These are phyloP conservation scores for Leguminivora glycinivorella DNA, from an alignment of 1,140 invertebrate species.

Conservation along the genomic window DNA sequence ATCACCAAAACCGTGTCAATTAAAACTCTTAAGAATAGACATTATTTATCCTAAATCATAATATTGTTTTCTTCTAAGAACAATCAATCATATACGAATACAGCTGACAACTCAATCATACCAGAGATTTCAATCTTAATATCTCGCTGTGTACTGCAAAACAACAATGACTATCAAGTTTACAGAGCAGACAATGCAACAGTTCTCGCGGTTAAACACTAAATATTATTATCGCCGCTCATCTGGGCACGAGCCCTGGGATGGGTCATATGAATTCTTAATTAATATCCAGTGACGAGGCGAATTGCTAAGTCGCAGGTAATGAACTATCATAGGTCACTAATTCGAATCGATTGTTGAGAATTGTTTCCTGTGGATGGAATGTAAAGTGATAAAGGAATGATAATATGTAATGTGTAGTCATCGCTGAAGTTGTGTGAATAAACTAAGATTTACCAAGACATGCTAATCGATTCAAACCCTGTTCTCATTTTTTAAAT, in stretches of 20 bases:
- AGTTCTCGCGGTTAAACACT: slow-evolving; percentile 46
- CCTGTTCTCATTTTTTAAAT: too few relatives aligned
- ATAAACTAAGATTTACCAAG: background rate
- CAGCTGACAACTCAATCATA: slow-evolving; percentile 58
- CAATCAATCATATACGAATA: slow-evolving; percentile 59
- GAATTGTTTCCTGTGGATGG: slow-evolving; percentile 19
- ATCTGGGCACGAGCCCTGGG: slow-evolving; percentile 46
- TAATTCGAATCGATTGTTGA: slow-evolving; percentile 57
- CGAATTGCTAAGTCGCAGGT: slow-evolving; percentile 42
- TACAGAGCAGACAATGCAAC: slow-evolving; percentile 49
- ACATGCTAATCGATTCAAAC: too few relatives aligned
- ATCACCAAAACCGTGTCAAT: slow-evolving; percentile 61
- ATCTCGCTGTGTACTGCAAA: slow-evolving; percentile 57
- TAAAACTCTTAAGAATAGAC: slow-evolving; percentile 63
- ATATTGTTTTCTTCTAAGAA: slow-evolving; percentile 59
- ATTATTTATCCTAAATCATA: slow-evolving; percentile 60
- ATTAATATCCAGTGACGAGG: slow-evolving; percentile 67
- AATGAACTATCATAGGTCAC: slow-evolving; percentile 36
- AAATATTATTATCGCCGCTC: slow-evolving; percentile 50
- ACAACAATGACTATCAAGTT: slow-evolving; percentile 58
- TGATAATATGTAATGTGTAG: background rate
- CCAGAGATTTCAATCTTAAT: slow-evolving; percentile 58
- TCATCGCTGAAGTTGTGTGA: background rate
- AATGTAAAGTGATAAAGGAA: slow-evolving; percentile 8
- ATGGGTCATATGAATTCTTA: slow-evolving; percentile 45